These are phyloP conservation scores for Ormia ochracea DNA, from an alignment of 2,888 invertebrate genomes.

Conservation along the genomic window DNA sequence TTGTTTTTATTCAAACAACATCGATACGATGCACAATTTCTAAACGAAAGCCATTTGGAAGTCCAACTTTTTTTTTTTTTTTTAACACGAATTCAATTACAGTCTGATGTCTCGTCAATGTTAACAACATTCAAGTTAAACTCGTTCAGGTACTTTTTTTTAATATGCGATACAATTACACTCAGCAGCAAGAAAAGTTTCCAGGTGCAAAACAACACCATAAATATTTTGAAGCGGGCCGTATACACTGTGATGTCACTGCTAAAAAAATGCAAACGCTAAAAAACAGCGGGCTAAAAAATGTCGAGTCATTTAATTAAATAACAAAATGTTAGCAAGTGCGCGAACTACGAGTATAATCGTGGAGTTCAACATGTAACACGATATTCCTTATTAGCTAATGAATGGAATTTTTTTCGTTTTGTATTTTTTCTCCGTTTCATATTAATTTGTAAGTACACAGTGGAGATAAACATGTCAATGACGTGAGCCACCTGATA, in stretches of 20 bases:
- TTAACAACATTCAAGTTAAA: too few species aligned
- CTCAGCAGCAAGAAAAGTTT: slow-evolving; percentile 34
- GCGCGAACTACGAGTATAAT: neutral
- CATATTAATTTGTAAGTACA: neutral
- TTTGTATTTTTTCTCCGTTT: neutral
- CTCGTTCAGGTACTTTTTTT: too few species aligned
- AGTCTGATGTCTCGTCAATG: too few species aligned
- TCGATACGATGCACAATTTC: too few species aligned
- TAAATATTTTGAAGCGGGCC: neutral
- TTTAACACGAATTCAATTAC: too few species aligned
- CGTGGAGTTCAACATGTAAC: neutral
- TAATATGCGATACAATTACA: too few species aligned
- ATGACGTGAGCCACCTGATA: too few species aligned
- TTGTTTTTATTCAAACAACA: too few species aligned
- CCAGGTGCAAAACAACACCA: neutral
- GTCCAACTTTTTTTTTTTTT: too few species aligned
- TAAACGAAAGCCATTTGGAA: too few species aligned
- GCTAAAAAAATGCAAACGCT: neutral
- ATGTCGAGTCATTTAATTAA: slow-evolving; percentile 13
- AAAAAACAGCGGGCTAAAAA: neutral
- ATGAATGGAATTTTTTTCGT: neutral
- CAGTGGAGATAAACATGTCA: neutral
- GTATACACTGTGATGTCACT: neutral
- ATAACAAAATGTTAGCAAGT: neutral
- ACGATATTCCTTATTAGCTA: neutral